Conservation (phyloP, 2,113 vertebrate genomes). For the Scolopax mira region DNA sequence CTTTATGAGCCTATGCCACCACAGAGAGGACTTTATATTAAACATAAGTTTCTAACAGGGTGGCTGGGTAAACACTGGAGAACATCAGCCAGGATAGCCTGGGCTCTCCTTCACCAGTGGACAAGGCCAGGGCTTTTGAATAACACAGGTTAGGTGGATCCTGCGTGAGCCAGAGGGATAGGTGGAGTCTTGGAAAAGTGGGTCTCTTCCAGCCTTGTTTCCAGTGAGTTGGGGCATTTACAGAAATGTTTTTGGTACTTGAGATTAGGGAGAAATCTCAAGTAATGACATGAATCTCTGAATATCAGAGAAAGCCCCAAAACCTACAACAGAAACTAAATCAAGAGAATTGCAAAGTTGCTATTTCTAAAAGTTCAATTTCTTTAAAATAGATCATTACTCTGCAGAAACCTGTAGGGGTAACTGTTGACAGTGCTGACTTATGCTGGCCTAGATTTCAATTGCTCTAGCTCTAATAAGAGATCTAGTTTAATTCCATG, state of each 20-base stretch:
- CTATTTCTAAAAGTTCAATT: not conserved
- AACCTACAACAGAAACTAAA: not conserved
- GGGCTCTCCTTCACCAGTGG: not conserved
- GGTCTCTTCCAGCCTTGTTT: not conserved
- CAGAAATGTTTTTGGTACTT: not conserved
- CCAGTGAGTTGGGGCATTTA: not conserved
- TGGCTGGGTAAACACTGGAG: not conserved
- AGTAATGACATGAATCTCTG: not conserved
- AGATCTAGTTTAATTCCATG: slow-evolving; percentile 50
- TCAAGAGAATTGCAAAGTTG: not conserved
- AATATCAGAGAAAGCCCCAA: not conserved
- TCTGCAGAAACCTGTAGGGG: slow-evolving; percentile 29
- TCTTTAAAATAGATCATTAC: slow-evolving; percentile 50
- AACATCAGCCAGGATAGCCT: not conserved
- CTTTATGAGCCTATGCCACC: not conserved
- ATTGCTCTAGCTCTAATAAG: slow-evolving; percentile 21
- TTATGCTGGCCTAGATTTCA: slow-evolving; percentile 52
- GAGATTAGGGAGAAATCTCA: not conserved
- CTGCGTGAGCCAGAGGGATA: not conserved
- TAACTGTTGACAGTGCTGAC: slow-evolving; percentile 47
- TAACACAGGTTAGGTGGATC: not conserved
- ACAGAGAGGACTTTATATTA: not conserved
- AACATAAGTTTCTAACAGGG: not conserved
- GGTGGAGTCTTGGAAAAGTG: not conserved
- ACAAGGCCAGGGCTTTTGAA: not conserved